Evolutionary conservation across 2,888 invertebrate species (phyloP).

Genomic region (Philereme transversata): DNA sequence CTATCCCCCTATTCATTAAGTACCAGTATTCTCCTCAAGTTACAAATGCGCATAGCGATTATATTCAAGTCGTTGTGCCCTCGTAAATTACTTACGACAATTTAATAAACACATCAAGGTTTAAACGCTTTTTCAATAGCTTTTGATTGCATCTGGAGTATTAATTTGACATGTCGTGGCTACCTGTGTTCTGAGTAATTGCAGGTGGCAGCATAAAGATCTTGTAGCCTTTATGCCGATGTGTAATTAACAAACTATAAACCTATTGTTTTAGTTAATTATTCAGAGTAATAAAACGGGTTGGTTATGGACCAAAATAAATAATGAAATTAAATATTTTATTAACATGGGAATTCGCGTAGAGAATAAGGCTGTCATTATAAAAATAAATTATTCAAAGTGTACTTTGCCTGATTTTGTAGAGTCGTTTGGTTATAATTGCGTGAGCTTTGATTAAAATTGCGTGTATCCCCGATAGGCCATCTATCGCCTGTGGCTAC

Average conservation of each 20-base stretch:
- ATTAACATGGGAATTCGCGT: conserved; percentile 22
- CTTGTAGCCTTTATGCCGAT: conserved; percentile 13
- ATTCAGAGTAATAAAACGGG: conserved; percentile 21
- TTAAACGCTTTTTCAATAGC: conserved; percentile 76
- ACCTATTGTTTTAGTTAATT: conserved; percentile 34
- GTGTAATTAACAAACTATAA: conserved; percentile 40
- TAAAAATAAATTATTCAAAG: too few species aligned
- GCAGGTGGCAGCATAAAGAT: conserved; percentile 42
- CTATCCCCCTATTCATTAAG: conserved; percentile 25
- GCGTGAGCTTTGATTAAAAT: conserved; percentile 13
- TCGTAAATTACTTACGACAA: conserved; percentile 75
- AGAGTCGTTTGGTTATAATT: neutral
- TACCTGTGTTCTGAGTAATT: conserved; percentile 65
- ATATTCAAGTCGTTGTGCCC: conserved; percentile 48
- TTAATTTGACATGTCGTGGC: conserved; percentile 71
- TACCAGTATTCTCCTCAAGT: conserved; percentile 22
- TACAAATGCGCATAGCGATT: conserved; percentile 46
- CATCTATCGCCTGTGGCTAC: conserved; percentile 34
- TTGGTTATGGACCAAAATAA: conserved; percentile 17
- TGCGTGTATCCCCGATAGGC: conserved; percentile 12
- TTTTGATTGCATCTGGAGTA: conserved; percentile 67
- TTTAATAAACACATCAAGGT: conserved; percentile 80
- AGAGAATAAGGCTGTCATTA: too few species aligned
- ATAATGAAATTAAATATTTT: conserved; percentile 23
- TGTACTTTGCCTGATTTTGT: neutral